Evolutionary conservation across 1,140 invertebrate genomes (phyloP), one percentile per base, ranked within the genome.

Genomic region (Apolygus lucorum): DNA sequence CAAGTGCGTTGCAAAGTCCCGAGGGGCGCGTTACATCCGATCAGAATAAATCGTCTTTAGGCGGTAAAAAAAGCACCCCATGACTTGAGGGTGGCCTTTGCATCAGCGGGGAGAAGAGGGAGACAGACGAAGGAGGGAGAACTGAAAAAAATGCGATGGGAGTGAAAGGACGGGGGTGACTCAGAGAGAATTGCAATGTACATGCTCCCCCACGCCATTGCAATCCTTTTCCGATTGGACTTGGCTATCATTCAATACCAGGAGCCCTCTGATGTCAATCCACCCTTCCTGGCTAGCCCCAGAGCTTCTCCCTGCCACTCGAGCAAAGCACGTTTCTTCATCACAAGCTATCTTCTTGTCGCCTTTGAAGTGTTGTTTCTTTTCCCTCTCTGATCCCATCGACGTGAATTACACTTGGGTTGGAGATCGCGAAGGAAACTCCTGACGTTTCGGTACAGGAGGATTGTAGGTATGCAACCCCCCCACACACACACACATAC

Each of bases 1-100:
- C 34, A 42, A 42, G 17, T 42, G 34, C 34, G 34, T 42, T 17
- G 34, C 8, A 59, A 24, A 21, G 8, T 59, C 54, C 54, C 54
- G 22, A 59, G 54, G 54, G 54, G 11, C 54, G 22, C 54, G 54
- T 59, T 59, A 59, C 54, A 59, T 59, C 54, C 54, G 54, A 59
- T 59, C 54, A 59, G 54, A 59, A 59, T 59, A 59, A 59, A 59
- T 59, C 54, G 54, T 59, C 54, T 59, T 59, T 59, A 59, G 54
- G 54, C 54, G 54, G 54, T 59, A 59, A 59, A 59, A 59, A 59
- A 59, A 59, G 54, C 54, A 13, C 54, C 54, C 22, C 54, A 24
- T 59, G 54, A 59, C 54, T 59, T 59, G 54, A 59, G 54, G 54
- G 54, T 59, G 13, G n/a, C 22, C 22, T 59, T 59, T 59, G 54